Evolutionary conservation across 2,888 invertebrate species (phyloP), one percentile per base, ranked within the genome.

Genomic region (Matsumyia berberina): DNA sequence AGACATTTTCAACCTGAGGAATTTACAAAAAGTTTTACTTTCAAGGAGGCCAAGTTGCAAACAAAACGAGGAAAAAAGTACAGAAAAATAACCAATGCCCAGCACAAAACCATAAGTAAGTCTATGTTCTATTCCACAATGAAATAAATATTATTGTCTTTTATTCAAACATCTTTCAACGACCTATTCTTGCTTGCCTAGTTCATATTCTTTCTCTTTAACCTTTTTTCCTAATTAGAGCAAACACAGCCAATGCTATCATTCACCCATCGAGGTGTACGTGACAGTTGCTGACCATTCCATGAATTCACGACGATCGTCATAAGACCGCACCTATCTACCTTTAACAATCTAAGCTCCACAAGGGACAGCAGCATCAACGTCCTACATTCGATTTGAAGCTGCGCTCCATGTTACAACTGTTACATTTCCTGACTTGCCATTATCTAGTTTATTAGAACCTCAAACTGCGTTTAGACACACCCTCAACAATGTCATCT

Each of bases 401-500:
- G n/a, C n/a, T n/a, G n/a, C n/a, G n/a, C n/a, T n/a, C n/a, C 24
- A 1, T 24, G 24, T 4, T 24, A 17, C 19, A 49, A 57, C 39
- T 37, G 44, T n/a, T 46, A 58, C 37, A 60, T 58, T 79, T 79
- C 72, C 79, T 72, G 72, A 66, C 46, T 35, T 42, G 31, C 51
- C 51, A 17, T 53, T 73, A 79, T 64, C 73, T 42, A 29, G 55
- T 73, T 73, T 60, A 58, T 29, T 49, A 33, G 35, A 58, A 12
- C 19, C 37, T 37, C 15, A 37, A 74, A 81, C 53, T 80, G 74
- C 80, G 80, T 80, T 51, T 33, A 51, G 72, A 73, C 83, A 83
- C 83, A 79, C 83, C 79, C 73, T 60, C 79, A 31, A 66, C 83
- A 83, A 72, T 83, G 83, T 83, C 79, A 83, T 83, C 83, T 79